A percentile compares a stretch with the other conserved stretches of the same genome.
phyloP scores from a whole-genome alignment of 2,797 vertebrate genomes.

The Paguma larvata region DNA sequence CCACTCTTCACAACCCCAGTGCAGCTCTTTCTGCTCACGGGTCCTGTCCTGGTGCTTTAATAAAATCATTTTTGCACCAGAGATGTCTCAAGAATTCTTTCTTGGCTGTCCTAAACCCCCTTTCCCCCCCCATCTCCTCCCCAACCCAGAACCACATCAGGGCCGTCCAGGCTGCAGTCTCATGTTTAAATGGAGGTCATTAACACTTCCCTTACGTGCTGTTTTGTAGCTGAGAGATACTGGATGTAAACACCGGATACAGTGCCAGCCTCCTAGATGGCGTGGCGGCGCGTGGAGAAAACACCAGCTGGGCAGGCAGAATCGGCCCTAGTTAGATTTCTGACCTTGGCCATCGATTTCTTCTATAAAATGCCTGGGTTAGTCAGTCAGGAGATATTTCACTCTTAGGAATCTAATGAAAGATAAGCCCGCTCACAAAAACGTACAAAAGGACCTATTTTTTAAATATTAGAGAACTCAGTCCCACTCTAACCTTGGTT shows the following conservation, averaged over 20 bases:
- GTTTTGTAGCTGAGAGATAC: neutral
- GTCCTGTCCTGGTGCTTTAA: no score
- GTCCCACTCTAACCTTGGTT: neutral
- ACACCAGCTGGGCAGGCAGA: no score
- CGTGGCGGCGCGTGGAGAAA: neutral
- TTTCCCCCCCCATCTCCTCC: no score
- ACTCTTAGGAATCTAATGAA: neutral
- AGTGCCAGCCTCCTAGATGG: no score
- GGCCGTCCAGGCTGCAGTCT: neutral
- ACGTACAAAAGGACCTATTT: neutral
- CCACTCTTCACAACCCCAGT: no score
- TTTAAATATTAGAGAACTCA: neutral
- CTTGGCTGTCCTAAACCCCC: no score
- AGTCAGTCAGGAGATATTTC: constrained; percentile 17
- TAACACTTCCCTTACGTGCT: neutral
- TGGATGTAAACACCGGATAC: neutral
- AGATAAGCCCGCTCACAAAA: neutral
- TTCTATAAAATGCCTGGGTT: neutral
- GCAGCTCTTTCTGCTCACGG: no score
- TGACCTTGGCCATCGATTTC: neutral
- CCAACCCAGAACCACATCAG: neutral
- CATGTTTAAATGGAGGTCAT: neutral
- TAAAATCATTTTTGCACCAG: no score
- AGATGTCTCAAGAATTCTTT: no score
- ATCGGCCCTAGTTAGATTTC: neutral